Base-by-base conservation (phyloP, 1,140 invertebrate species). In the Pogonomyrmex californicus region DNA sequence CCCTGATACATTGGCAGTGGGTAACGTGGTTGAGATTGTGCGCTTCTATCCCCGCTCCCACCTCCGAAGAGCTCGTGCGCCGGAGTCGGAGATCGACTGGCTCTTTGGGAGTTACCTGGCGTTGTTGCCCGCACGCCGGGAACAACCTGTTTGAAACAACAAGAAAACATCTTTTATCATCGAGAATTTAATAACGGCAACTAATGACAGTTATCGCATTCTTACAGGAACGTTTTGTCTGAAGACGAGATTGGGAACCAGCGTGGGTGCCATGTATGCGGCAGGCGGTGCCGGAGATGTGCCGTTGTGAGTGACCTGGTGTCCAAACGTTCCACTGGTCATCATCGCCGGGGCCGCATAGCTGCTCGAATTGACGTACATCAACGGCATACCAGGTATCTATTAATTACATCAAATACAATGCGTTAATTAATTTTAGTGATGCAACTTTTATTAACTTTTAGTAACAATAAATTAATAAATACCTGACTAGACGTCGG, bases 1-100 rank as follows among this genome's bases (percentile, higher is more conserved):
- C 93, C 94, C 88, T 95, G 94, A 92, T 95, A 95, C 93, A 95
- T 94, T 95, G 95, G 94, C 93, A 95, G 93, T 94, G 94, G 94
- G 91, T 95, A 95, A 89, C 93, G 94, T 88, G 93, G 87, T 88
- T 94, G 94, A 77, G 92, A 81, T 92, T 95, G 94, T 92, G 92
- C 91, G 91, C 79, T 95, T 94, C 94, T 92, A 85, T 95, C 94
- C 73, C 92, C 93, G 75, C 88, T 93, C 73, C 92, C 91, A 85
- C 83, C 88, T 87, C 92, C 93, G 58, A 94, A 93, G 85, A 94
- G 82, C 58, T 95, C 94, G 58, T 95, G 93, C 51, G 93, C 94
- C 10, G 94, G 94, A 54, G 94, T 95, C 7, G 94, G 94, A 44
- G 95, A 95, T 86, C 94, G 93, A 81, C 94, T 95, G 7, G 94